Evolutionary conservation across 2,888 invertebrate species (phyloP).

Genomic region (Synergus japonicus): DNA sequence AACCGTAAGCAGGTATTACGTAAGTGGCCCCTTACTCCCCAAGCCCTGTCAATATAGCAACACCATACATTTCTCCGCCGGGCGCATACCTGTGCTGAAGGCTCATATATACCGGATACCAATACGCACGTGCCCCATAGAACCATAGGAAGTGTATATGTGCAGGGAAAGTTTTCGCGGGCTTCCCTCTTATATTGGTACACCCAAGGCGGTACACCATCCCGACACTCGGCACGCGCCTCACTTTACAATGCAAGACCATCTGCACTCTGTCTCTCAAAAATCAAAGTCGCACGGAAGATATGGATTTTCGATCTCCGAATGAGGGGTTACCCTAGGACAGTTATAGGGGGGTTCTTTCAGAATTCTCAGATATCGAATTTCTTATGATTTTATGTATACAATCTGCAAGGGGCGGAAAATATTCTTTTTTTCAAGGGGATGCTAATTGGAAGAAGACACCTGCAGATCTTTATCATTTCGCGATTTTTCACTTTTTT

Average conservation of each 20-base stretch:
- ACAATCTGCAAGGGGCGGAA: background rate
- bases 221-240: conserved; percentile 70
- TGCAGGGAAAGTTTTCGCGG: conserved; percentile 8
- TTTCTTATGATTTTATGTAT: background rate
- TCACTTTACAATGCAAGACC: conserved; percentile 65
- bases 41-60: conserved; percentile 19
- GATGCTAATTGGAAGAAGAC: background rate
- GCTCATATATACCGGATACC: background rate
- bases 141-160: background rate
- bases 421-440: background rate
- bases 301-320: conserved; percentile 5
- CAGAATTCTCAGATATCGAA: background rate
- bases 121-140: conserved; percentile 19
- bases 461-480: background rate
- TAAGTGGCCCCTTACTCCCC: conserved; percentile 34
- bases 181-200: background rate
- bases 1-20: conserved; percentile 36
- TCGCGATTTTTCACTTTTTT: too few relatives aligned
- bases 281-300: conserved; percentile 65
- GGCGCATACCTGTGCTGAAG: conserved; percentile 12
- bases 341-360: background rate
- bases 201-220: conserved; percentile 40
- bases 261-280: conserved; percentile 70
- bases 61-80: conserved; percentile 6
- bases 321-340: conserved; percentile 17